Base-by-base conservation (phyloP, 2,888 invertebrate genomes). In the Acrobasis suavella region DNA sequence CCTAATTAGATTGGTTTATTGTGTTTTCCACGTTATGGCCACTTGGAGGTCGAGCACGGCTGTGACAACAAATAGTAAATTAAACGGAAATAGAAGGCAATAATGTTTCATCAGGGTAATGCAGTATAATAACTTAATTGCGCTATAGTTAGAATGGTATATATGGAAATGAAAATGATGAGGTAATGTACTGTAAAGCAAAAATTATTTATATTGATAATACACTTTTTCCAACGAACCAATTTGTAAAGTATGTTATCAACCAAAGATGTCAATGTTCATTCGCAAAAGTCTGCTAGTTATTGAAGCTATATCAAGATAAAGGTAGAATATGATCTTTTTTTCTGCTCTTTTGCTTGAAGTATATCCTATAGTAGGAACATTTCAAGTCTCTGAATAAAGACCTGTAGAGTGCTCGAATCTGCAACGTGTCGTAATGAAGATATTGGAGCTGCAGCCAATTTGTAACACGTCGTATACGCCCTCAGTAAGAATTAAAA, bases 1-100 rank as follows among this genome's bases (percentile, higher is more conserved):
- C 71, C 71, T 81, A 81, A 83, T 80, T 81, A 72, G 71, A 83
- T 81, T 81, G 77, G 70, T 67, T 69, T 68, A 67, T 67, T 66
- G 62, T 68, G 67, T 69, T 64, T 60, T 32, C 12, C n/a, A 42
- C 56, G 42, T 42, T 56, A 56, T 60, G 17, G 51, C 42, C 38
- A 39, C 49, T 59, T n/a, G 38, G 38, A 39, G 55, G 55, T 16
- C 38, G 55, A 32, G 32, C 32, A 32, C 15, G 15, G 17, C 9
- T 9, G 17, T 39, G 39, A 39, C 37, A 38, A 16, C 15, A 39
- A 15, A 56, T 6, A 16, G 10, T 56, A 56, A 39, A 56, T 56
- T 56, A 16, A 39, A 5, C 38, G 38, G 55, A 56, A 52, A 52
- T 52, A 22, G n/a, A 37, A 37, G n/a, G 32, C 32, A 52, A 51